Evolutionary conservation across 2,888 invertebrate genomes (phyloP), one percentile per base, ranked within the genome.

Genomic region (Norana najaformis): DNA sequence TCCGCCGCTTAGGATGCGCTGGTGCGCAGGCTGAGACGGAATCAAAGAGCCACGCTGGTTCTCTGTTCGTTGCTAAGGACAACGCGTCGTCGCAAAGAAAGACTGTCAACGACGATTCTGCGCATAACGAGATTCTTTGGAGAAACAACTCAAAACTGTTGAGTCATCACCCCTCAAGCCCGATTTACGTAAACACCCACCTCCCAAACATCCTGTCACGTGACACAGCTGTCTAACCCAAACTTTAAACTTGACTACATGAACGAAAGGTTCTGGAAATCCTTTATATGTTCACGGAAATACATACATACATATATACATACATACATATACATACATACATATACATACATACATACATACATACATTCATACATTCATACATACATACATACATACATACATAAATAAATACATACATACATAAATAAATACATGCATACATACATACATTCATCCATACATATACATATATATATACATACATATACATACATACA

Each of bases 91-190:
- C 35, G 83, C 18, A n/a, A 11, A 8, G 69, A n/a, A 30, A 85
- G 18, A 85, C 35, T 34, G 85, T 35, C 35, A 35, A 85, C 36
- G 85, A 37, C 4, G 85, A 37, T 20, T 35, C 35, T 18, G 37
- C 85, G 85, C 69, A 35, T 34, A 85, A 23, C 85, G 85, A 85
- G 36, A 85, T 85, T 85, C 85, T 85, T 3, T 85, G 85, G 85
- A 85, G 85, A 23, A 85, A 85, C 18, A 35, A 85, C 85, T 13
- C 36, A 35, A 36, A 37, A 85, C 35, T 85, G 85, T n/a, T 85
- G 85, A 36, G 85, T 85, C 85, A 85, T 85, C 37, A 35, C 36
- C 35, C 11, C 5, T 85, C 85, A 1, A 85, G 23, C 35, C 85
- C 85, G 14, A 36, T 85, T n/a, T 85, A 37, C 11, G 85, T 36